Evolutionary conservation across 2,113 vertebrate genomes (phyloP).

Genomic region (Pavo muticus): DNA sequence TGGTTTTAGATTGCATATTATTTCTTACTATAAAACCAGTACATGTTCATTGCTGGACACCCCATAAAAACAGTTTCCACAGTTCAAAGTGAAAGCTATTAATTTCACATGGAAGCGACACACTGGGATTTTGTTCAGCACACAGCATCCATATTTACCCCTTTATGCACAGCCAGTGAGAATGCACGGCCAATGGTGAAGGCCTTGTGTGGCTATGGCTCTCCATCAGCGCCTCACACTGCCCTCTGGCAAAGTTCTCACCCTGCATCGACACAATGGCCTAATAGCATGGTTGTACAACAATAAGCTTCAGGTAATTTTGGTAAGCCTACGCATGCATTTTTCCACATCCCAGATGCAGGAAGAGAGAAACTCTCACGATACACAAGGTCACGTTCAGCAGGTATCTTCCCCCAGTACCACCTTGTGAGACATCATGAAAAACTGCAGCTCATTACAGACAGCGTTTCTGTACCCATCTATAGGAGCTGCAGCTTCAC

Average conservation of each 20-base stretch:
- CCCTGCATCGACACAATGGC: accelerated
- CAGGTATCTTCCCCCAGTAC: neutral
- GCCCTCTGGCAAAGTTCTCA: neutral
- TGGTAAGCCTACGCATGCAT: neutral
- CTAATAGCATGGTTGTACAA: neutral
- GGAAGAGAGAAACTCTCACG: neutral
- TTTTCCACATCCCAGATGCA: neutral
- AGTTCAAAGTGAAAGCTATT: slow-evolving; percentile 49
- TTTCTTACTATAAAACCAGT: neutral
- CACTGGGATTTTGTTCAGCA: slow-evolving; percentile 55
- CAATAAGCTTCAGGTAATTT: neutral
- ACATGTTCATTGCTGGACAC: neutral
- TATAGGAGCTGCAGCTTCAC: neutral
- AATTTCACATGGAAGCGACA: slow-evolving; percentile 68
- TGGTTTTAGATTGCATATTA: neutral
- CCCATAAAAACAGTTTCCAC: neutral
- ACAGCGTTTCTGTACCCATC: neutral
- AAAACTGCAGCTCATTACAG: neutral
- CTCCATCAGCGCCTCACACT: neutral
- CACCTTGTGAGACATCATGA: neutral
- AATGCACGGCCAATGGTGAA: neutral
- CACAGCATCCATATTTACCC: neutral
- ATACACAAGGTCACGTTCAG: neutral
- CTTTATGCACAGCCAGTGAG: neutral
- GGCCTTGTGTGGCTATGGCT: neutral